Conservation (phyloP, 1,140 invertebrate genomes). For the Acyrthosiphon pisum region DNA sequence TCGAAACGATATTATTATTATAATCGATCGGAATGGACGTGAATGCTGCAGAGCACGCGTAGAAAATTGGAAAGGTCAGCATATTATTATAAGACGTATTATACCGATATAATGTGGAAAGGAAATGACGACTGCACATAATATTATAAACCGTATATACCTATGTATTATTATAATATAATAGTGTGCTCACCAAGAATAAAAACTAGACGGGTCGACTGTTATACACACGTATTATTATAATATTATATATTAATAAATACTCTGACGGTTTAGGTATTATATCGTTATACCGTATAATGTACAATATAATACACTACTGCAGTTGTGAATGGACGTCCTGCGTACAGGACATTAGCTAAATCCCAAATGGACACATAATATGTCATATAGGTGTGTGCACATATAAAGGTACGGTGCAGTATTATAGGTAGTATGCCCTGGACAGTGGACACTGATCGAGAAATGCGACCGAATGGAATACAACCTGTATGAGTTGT, state of each 20-base stretch:
- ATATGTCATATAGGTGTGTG: too few species aligned
- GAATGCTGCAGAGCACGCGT: not conserved
- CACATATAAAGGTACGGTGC: not conserved
- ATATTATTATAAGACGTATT: not conserved
- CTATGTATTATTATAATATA: not conserved
- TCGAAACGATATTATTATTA: not conserved
- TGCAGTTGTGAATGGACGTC: not conserved
- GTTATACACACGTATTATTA: not conserved
- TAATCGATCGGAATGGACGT: not conserved
- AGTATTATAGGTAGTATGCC: not conserved
- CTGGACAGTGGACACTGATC: not conserved
- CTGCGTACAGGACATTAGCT: not conserved
- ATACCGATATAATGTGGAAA: not conserved
- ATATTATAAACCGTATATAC: not conserved
- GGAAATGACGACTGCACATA: not conserved
- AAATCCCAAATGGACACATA: not conserved
- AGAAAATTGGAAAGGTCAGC: slow-evolving; percentile 46
- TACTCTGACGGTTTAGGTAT: too few species aligned
- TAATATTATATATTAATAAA: not conserved
- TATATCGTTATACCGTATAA: not conserved
- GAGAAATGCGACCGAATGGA: slow-evolving; percentile 13
- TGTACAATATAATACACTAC: not conserved
- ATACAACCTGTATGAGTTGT: not conserved
- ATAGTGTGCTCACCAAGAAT: not conserved
- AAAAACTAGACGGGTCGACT: not conserved